Evolutionary conservation across 1,140 invertebrate species (phyloP), one percentile per base, ranked within the genome.

Genomic region (Potamilus streckersoni): DNA sequence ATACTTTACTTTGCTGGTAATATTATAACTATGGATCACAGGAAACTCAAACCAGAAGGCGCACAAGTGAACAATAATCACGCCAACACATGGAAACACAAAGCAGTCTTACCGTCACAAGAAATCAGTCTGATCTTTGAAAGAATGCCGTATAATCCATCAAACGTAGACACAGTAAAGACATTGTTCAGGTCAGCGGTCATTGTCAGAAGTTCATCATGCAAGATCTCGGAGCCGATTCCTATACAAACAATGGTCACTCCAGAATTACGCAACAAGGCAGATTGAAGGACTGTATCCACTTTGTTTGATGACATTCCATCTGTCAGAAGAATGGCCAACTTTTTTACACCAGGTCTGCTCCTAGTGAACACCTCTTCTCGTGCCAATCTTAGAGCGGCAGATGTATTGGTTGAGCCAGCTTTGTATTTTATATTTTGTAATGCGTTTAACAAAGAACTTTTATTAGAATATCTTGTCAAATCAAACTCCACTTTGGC

Each of bases 251-350:
- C 49, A 17, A 73, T 56, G 17, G 64, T 65, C 1, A 23, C 65
- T 8, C 31, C 62, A 19, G 19, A 12, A 20, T 55, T 17, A 20
- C 56, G 67, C 3, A 74, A 16, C 14, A 49, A 23, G n/a, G 1
- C 15, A 16, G 72, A 64, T 2, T 27, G 31, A 13, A 61, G 14
- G 15, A 23, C n/a, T 0, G 72, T 74, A 2, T 15, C 16, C 15
- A 1, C 1, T 38, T 60, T 31, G 31, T 74, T 68, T 12, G 49
- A 67, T 1, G 72, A 74, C 63, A 74, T 67, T 4, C 72, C 72
- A 56, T 74, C 72, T 3, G 72, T 74, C 19, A 74, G 27, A 16
- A 74, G 23, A 68, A 60, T 67, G 12, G 38, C 72, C 27, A 58
- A 74, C 15, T 65, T 57, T 49, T 67, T 68, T 2, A 65, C 72